Evolutionary conservation across 2,113 vertebrate species (phyloP), one percentile per base, ranked within the genome.

Genomic region (Ictalurus furcatus): DNA sequence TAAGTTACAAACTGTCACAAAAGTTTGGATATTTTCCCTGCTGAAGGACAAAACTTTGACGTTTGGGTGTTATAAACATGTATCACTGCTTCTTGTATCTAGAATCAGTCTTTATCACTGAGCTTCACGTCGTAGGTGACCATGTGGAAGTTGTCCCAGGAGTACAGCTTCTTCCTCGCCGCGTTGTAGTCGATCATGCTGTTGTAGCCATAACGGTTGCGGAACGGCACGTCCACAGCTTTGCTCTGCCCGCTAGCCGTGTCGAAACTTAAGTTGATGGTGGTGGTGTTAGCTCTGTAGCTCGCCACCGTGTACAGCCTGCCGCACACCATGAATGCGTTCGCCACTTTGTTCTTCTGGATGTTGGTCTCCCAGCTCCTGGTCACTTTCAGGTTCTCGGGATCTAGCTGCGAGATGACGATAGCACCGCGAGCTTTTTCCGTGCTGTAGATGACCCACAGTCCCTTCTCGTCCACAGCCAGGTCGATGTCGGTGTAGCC

Each of bases 61-160:
- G 21, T 12, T 44, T 3, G 44, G 37, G 69, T 7, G 17, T 73
- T 19, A 19, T 30, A 34, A 71, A 30, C 13, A 71, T 16, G 30
- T n/a, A 30, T n/a, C 11, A 69, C 65, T 30, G n/a, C 65, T n/a
- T 69, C 65, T 69, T 69, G 4, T 69, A 16, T 71, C 48, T 17
- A n/a, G 48, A 54, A 69, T 13, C 37, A 85, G 9, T 56, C 9
- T 56, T 3, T 23, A 40, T 84, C 16, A 19, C 5, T 23, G 71
- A 98, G 95, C 91, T 93, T 95, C 52, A 98, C 5, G 30, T 97
- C 95, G 16, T 98, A 99, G 92, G 97, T 95, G 88, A 99, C 97
- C 94, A 99, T 97, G 95, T 98, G 96, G 95, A 95, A 98, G 93
- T 97, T 99, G 95, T 99, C 98, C 98, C 98, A 99, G 87, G 96